Percentiles rank a stretch among this genome's conserved stretches.
These are phyloP conservation scores for Clupea harengus DNA, from an alignment of 2,113 vertebrate genomes.

Conservation along the genomic window DNA sequence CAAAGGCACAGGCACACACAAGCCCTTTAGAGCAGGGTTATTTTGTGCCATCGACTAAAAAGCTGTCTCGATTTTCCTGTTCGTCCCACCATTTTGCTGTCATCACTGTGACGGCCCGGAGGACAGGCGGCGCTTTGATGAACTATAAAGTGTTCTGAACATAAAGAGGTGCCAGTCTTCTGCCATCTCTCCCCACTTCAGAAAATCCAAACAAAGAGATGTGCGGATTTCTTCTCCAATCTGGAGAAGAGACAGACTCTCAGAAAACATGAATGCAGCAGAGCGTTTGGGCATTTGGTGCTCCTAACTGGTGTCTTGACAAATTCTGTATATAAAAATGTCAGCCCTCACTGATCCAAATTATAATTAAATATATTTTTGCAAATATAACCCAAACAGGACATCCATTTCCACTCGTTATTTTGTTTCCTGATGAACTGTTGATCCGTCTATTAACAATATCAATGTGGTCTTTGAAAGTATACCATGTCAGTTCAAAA, in stretches of 20 bases:
- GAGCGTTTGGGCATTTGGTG: not conserved
- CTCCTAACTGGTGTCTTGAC: not conserved
- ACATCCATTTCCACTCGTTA: not conserved
- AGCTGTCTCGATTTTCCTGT: slow-evolving; percentile 42
- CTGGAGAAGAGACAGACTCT: not conserved
- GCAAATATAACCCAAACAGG: not conserved
- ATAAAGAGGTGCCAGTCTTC: slow-evolving; percentile 4
- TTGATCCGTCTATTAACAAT: no score
- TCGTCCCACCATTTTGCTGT: slow-evolving; percentile 37
- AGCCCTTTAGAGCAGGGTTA: not conserved
- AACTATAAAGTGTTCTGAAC: slow-evolving; percentile 3
- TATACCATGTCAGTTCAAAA: not conserved
- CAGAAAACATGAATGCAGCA: not conserved
- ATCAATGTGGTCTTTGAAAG: not conserved
- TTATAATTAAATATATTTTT: no score
- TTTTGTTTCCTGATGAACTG: not conserved
- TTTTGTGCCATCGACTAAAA: not conserved
- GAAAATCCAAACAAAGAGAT: not conserved
- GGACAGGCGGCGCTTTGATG: slow-evolving; percentile 8
- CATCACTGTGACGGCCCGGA: not conserved
- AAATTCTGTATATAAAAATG: not conserved
- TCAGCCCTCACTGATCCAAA: not conserved
- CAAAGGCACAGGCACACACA: not conserved
- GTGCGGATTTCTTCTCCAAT: slow-evolving; percentile 1
- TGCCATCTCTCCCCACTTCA: not conserved